Evolutionary conservation across 2,888 invertebrate species (phyloP), one percentile per base, ranked within the genome.

Genomic region (Parnassius glacialis): DNA sequence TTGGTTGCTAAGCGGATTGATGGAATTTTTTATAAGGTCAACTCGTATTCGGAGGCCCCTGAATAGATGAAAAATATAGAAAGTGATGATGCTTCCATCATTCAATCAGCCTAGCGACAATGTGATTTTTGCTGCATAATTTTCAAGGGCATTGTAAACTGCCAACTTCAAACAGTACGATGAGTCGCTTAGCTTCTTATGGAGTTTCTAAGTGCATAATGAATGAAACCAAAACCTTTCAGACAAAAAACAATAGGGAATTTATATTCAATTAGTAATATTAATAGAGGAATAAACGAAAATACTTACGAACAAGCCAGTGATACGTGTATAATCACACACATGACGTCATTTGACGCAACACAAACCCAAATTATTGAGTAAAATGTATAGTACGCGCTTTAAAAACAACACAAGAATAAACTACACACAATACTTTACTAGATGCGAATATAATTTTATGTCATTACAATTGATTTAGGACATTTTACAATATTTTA

Each of bases 261-360:
- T 69, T 70, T 74, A 72, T 71, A 66, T 67, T 65, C 75, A 80
- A 79, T 74, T 78, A 76, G 72, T 81, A 79, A 83, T 84, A 85
- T 79, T 80, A 84, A 79, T 83, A 84, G 75, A 84, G 79, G 83
- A 89, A 87, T 89, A 86, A 85, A 83, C 81, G 85, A 88, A 89
- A 89, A 88, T 89, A 92, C 92, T 91, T 83, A 92, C 92, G 86
- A 87, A 88, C 85, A 90, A 84, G 83, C 79, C 89, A 84, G 87
- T 90, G 86, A 87, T 91, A 90, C 92, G 92, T 92, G 92, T 92
- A 84, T 90, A 78, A 76, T 76, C 83, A 86, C 90, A 90, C 84
- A 90, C 92, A 92, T 92, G 92, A 92, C 92, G 92, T 92, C 92
- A 92, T 88, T 90, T 87, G 90, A 87, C 89, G 90, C 90, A 89